Evolutionary conservation across 2,113 vertebrate genomes (phyloP).

Genomic region (Bostrychus sinensis): DNA sequence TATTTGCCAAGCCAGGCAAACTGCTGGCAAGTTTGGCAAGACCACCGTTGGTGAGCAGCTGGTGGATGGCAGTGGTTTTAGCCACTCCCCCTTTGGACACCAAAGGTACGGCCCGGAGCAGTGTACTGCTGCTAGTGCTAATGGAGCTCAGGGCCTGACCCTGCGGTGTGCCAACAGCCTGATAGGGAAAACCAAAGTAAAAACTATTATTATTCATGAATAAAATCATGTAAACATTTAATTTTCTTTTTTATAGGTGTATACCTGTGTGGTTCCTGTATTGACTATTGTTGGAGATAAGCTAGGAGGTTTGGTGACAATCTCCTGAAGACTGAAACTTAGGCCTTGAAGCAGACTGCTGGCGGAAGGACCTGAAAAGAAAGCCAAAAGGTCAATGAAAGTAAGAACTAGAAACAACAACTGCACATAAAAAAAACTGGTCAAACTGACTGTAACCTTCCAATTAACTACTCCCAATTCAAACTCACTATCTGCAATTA

Average conservation of each 20-base stretch:
- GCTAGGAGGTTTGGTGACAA: conserved; percentile 86
- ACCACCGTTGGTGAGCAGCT: conserved; percentile 91
- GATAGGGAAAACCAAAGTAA: neutral
- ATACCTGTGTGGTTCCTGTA: conserved; percentile 80
- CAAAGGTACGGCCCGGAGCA: conserved; percentile 90
- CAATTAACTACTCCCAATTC: neutral
- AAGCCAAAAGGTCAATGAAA: conserved; percentile 13
- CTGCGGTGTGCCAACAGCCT: conserved; percentile 83
- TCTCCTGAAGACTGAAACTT: conserved; percentile 98
- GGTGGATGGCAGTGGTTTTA: conserved; percentile 94
- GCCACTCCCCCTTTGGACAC: conserved; percentile 83
- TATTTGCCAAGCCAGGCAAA: conserved; percentile 91
- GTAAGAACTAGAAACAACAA: conserved; percentile 8
- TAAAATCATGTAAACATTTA: neutral
- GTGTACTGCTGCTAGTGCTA: conserved; percentile 78
- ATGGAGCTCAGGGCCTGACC: conserved; percentile 82
- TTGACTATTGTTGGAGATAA: conserved; percentile 76
- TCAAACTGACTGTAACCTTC: neutral
- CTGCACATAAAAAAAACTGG: neutral
- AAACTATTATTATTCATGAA: neutral
- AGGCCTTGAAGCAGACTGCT: conserved; percentile 96
- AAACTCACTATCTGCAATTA: conserved; percentile 13
- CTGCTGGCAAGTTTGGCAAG: conserved; percentile 93
- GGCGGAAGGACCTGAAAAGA: conserved; percentile 86
- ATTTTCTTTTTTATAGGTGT: neutral